A percentile compares a stretch with the other conserved stretches of the same genome.
These are phyloP conservation scores for Jaculus jaculus DNA, from an alignment of 2,113 vertebrate genomes.

Conservation along the genomic window DNA sequence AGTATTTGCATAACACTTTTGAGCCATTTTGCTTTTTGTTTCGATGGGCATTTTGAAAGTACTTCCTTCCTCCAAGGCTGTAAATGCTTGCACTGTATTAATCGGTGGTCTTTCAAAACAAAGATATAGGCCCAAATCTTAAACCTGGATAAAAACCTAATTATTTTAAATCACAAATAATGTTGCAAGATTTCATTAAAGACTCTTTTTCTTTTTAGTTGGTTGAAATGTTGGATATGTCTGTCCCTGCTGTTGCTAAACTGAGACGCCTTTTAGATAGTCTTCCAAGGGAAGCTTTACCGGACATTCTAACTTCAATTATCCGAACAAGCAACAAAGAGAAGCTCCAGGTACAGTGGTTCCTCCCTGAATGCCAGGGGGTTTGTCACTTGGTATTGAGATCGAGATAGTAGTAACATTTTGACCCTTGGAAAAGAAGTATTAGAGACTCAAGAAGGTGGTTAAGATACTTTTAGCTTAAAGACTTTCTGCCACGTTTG, in stretches of 20 bases:
- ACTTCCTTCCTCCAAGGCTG: neutral
- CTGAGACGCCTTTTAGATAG: constrained; percentile 93
- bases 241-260: constrained; percentile 96
- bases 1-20: neutral
- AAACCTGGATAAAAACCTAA: neutral
- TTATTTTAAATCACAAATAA: neutral
- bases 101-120: neutral
- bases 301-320: constrained; percentile 95
- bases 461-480: neutral
- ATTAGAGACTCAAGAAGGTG: neutral
- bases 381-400: neutral
- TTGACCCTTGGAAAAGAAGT: neutral
- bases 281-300: constrained; percentile 93
- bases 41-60: neutral
- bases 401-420: neutral
- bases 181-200: neutral
- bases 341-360: constrained; percentile 93
- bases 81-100: neutral
- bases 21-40: neutral
- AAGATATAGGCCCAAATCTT: neutral
- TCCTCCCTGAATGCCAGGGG: neutral
- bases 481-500: neutral
- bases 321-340: constrained; percentile 96
- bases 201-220: constrained; percentile 81
- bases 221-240: constrained; percentile 98